Evolutionary conservation across 2,888 invertebrate genomes (phyloP), one percentile per base, ranked within the genome.

Genomic region (Harpalus rufipes): DNA sequence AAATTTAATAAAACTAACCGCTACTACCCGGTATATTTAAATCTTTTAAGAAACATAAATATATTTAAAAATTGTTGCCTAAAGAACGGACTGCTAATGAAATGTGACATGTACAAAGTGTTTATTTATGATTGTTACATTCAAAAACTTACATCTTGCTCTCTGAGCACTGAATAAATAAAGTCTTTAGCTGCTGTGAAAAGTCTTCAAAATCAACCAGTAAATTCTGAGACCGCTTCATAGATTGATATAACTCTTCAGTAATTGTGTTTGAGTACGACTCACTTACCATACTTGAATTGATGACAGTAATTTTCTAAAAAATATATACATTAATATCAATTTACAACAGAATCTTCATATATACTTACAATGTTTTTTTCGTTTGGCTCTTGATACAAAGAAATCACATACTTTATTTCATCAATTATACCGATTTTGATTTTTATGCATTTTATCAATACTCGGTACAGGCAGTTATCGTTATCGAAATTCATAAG

Each of bases 241-340:
- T 32, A 32, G 32, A 32, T 32, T 32, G 32, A 32, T 32, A 32
- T 5, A 32, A 16, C 7, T n/a, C 14, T 16, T 25, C 59, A 59
- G 32, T 14, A 12, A 83, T 12, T 6, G 41, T n/a, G 0, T 14
- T 74, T 1, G 83, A 74, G 44, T 83, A 83, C 4, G 56, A 59
- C 10, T 83, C 83, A 12, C 25, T 12, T 10, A 61, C 83, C 3
- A 21, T 14, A 18, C 7, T 18, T 0, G 44, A 14, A 18, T 74
- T 74, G 0, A 84, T n/a, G 0, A 74, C 1, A 4, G 63, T 44
- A 0, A 84, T 84, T 76, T 84, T 84, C 83, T 84, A 25, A 14
- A 32, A 21, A 84, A 72, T 56, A 7, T 51, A 41, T 72, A 3
- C 10, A n/a, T 63, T 21, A 18, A 3, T 59, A 59, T 16, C 32